A percentile compares a stretch with the other conserved stretches of the same genome.
Conservation (phyloP, 1,140 invertebrate genomes). For the Telenomus remus region DNA sequence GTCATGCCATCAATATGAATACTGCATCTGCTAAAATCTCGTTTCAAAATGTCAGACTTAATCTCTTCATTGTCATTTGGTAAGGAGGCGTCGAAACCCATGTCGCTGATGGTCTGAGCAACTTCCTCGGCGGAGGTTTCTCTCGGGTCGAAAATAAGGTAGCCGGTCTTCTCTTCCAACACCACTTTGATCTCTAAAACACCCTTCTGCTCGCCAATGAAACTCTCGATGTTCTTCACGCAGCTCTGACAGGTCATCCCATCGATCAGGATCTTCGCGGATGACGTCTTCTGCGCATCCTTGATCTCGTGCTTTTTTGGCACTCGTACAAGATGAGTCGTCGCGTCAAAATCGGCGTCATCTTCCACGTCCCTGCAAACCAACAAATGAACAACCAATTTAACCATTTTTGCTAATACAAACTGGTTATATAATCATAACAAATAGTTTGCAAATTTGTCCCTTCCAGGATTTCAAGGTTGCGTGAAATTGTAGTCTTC, state of each 20-base stretch:
- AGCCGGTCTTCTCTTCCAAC: conserved; percentile 78
- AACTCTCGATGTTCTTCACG: conserved; percentile 84
- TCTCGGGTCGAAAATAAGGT: conserved; percentile 74
- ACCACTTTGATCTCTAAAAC: conserved; percentile 78
- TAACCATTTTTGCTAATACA: too few relatives aligned
- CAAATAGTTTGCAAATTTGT: too few relatives aligned
- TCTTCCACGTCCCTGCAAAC: conserved; percentile 65
- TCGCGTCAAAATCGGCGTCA: conserved; percentile 61
- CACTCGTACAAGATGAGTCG: conserved; percentile 60
- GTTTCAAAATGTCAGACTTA: conserved; percentile 76
- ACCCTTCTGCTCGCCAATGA: conserved; percentile 78
- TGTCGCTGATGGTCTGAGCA: conserved; percentile 79
- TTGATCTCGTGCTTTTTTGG: conserved; percentile 38
- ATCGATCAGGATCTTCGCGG: conserved; percentile 76
- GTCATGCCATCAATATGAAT: conserved; percentile 87
- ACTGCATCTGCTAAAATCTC: conserved; percentile 66
- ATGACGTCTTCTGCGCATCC: neutral
- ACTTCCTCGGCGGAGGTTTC: conserved; percentile 77
- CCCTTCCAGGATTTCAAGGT: too few relatives aligned
- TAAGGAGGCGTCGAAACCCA: conserved; percentile 81
- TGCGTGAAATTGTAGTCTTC: too few relatives aligned
- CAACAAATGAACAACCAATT: neutral
- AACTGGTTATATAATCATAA: too few relatives aligned
- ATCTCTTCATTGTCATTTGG: conserved; percentile 17
- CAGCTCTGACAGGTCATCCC: conserved; percentile 91